phyloP scores from a whole-genome alignment of 2,797 vertebrate genomes.

The Corythornis leucogaster region DNA sequence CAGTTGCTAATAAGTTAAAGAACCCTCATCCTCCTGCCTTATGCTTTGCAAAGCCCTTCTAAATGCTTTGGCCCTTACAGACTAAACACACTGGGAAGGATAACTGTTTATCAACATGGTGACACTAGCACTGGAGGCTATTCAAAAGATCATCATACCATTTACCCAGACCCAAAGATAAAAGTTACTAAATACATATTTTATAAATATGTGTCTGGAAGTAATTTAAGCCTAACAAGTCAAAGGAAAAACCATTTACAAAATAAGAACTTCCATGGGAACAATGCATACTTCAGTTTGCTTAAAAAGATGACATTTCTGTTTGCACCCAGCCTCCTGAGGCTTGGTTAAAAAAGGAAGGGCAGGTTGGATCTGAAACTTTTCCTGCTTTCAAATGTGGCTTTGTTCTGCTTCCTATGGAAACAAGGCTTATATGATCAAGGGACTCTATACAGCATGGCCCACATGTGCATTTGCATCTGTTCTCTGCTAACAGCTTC shows the following conservation, averaged over 20 bases:
- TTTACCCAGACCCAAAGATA: background rate
- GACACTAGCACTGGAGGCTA: background rate
- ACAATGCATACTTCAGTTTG: background rate
- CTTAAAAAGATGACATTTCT: background rate
- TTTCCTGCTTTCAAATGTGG: background rate
- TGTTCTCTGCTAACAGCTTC: background rate
- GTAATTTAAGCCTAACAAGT: background rate
- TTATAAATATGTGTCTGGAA: conserved; percentile 1
- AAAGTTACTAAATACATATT: background rate
- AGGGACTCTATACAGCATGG: background rate
- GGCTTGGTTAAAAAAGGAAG: background rate
- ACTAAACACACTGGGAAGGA: conserved; percentile 24
- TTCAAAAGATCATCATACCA: background rate
- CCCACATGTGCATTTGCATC: background rate
- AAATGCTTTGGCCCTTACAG: background rate
- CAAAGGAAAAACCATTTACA: background rate
- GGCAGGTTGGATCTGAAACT: background rate
- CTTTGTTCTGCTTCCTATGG: background rate
- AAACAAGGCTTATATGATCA: background rate
- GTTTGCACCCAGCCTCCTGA: background rate
- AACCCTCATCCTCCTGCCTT: background rate
- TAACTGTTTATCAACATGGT: background rate
- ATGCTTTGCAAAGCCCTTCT: background rate
- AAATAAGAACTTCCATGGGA: background rate
- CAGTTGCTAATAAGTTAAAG: background rate